Conservation (phyloP, 2,113 vertebrate species). For the Tyrannus savana region DNA sequence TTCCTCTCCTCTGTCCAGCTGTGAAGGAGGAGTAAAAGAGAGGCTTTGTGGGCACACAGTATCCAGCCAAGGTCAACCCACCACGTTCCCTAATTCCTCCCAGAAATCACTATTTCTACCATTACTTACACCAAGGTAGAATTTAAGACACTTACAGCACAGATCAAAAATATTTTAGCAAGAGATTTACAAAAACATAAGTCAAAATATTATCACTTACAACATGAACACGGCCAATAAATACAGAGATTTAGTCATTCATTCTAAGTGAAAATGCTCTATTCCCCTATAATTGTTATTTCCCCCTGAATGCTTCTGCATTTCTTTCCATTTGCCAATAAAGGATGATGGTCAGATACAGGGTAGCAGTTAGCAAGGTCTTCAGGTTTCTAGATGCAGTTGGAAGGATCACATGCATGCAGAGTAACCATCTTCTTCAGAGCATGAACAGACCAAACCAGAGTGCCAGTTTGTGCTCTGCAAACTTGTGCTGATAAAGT, state of each 20-base stretch:
- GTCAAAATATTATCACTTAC: neutral
- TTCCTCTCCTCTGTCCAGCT: neutral
- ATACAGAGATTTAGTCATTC: neutral
- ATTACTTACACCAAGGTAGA: neutral
- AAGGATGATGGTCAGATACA: neutral
- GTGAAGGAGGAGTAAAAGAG: neutral
- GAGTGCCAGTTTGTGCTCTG: neutral
- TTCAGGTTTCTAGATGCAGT: neutral
- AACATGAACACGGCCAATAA: neutral
- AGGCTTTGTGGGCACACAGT: neutral
- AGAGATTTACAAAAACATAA: neutral
- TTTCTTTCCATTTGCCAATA: neutral
- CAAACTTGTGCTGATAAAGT: neutral
- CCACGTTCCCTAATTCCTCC: neutral
- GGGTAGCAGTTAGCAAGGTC: neutral
- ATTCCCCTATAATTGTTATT: neutral
- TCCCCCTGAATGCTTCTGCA: neutral
- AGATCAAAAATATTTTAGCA: neutral
- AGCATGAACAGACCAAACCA: neutral
- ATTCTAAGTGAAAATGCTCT: neutral
- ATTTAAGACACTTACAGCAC: neutral
- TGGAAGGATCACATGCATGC: neutral
- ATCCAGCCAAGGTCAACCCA: neutral
- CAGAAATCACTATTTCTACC: neutral
- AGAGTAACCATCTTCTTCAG: neutral